Evolutionary conservation across 2,888 invertebrate genomes (phyloP).

Genomic region (Punctoribates punctum): DNA sequence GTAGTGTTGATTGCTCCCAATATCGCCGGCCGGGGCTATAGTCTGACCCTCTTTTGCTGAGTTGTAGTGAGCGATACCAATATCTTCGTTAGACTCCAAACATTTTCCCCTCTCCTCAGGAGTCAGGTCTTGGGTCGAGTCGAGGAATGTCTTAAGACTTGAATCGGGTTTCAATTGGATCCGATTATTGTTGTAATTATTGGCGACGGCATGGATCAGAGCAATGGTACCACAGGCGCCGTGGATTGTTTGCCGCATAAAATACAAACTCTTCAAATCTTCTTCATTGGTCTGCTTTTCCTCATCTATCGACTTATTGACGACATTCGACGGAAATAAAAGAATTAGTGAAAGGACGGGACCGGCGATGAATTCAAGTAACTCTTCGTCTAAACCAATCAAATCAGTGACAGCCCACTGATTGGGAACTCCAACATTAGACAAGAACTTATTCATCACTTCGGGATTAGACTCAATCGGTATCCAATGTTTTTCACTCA

Average conservation of each 20-base stretch:
- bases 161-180: conserved; percentile 44
- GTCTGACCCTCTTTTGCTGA: conserved; percentile 89
- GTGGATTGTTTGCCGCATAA: conserved; percentile 81
- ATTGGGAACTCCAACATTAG: conserved; percentile 37
- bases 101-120: conserved; percentile 69
- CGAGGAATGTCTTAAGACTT: conserved; percentile 70
- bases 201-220: conserved; percentile 88
- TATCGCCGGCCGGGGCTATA: conserved; percentile 69
- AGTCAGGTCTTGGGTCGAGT: conserved; percentile 64
- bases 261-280: conserved; percentile 64
- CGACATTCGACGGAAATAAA: conserved; percentile 70
- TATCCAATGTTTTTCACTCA: conserved; percentile 52
- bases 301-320: conserved; percentile 41
- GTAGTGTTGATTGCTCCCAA: conserved; percentile 81
- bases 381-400: conserved; percentile 81
- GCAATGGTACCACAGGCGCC: conserved; percentile 98
- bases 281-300: not conserved
- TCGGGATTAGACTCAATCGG: conserved; percentile 59
- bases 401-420: conserved; percentile 71
- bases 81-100: conserved; percentile 55
- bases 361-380: conserved; percentile 77
- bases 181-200: conserved; percentile 55
- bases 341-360: conserved; percentile 82
- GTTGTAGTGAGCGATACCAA: conserved; percentile 76
- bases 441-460: conserved; percentile 51